Evolutionary conservation across 2,113 vertebrate species (phyloP).

Genomic region (Protobothrops mucrosquamatus): DNA sequence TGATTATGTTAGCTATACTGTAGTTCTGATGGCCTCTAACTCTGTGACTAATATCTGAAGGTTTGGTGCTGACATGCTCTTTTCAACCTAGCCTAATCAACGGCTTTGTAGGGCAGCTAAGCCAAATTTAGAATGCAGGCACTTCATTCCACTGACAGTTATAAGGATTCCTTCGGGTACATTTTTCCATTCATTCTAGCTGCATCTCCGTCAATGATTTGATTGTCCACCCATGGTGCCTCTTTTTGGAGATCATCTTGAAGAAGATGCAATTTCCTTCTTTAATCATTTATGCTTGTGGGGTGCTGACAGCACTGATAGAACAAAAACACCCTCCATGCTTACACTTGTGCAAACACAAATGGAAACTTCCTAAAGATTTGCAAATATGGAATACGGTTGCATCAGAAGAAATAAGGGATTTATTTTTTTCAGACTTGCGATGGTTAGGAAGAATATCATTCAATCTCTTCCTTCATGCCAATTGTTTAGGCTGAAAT

Average conservation of each 20-base stretch:
- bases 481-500: neutral
- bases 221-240: neutral
- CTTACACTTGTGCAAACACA: neutral
- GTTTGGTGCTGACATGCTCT: neutral
- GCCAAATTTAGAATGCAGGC: neutral
- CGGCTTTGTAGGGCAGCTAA: neutral
- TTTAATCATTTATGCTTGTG: neutral
- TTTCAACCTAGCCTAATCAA: neutral
- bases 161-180: neutral
- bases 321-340: too few species aligned
- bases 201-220: neutral
- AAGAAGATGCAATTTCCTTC: neutral
- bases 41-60: neutral
- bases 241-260: neutral
- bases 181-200: conserved; percentile 6
- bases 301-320: neutral
- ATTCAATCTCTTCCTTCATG: neutral
- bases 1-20: neutral
- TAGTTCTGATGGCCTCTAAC: neutral
- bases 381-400: neutral
- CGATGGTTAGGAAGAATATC: too few species aligned
- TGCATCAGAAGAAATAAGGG: neutral
- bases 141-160: neutral
- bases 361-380: neutral
- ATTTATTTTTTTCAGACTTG: neutral